These are phyloP conservation scores for Xerus rutilus DNA, from an alignment of 2,797 vertebrate genomes.

Conservation along the genomic window DNA sequence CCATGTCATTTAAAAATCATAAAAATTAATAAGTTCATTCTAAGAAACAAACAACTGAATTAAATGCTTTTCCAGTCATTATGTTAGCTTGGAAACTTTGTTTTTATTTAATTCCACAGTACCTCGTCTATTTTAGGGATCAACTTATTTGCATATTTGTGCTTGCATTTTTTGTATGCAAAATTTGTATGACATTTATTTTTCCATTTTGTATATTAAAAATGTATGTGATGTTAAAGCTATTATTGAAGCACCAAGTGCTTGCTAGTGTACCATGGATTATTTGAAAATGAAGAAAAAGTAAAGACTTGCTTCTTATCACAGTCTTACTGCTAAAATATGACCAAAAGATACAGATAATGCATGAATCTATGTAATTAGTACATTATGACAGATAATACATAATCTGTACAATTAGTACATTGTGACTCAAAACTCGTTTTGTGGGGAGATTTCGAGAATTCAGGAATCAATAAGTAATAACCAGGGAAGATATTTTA, in stretches of 20 bases:
- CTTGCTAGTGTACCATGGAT: not conserved
- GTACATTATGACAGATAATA: not conserved
- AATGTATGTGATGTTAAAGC: not conserved
- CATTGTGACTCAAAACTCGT: too few relatives aligned
- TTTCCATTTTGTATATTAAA: not conserved
- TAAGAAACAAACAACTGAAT: not conserved
- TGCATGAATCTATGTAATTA: not conserved
- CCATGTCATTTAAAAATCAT: slow-evolving; percentile 15
- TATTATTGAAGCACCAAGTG: not conserved
- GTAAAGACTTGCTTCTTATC: not conserved
- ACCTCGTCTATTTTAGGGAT: not conserved
- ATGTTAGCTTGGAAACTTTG: not conserved
- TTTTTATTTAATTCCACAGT: not conserved
- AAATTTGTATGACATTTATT: not conserved
- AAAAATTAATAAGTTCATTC: not conserved
- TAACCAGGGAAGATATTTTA: not conserved
- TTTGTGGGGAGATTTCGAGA: too few relatives aligned
- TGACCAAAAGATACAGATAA: not conserved
- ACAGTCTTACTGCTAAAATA: not conserved
- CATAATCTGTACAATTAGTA: too few relatives aligned
- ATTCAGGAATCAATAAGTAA: not conserved
- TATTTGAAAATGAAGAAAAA: not conserved
- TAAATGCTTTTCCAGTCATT: not conserved
- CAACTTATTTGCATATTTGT: not conserved
- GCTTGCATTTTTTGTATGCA: not conserved